These are phyloP conservation scores for Eupithecia subumbrata DNA, from an alignment of 2,888 invertebrate species.

Conservation along the genomic window DNA sequence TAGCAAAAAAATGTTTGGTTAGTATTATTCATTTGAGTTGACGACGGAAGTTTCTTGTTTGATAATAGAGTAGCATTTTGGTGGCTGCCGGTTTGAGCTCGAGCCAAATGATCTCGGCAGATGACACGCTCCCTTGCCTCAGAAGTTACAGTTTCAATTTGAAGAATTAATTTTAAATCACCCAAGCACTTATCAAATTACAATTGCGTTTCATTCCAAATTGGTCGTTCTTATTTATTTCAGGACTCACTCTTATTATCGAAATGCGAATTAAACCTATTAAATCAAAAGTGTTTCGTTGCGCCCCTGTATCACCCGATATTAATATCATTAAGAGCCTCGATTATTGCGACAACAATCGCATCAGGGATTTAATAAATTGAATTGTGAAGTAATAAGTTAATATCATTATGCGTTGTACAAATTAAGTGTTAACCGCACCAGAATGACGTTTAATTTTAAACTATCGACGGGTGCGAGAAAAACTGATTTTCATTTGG, in stretches of 20 bases:
- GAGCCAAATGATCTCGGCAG: conserved; percentile 55
- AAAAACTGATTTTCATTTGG: conserved; percentile 77
- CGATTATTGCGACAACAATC: conserved; percentile 75
- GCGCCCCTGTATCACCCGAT: conserved; percentile 59
- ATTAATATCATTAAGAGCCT: conserved; percentile 78
- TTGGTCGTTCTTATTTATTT: conserved; percentile 33
- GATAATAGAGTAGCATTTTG: conserved; percentile 36
- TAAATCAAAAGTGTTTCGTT: conserved; percentile 56
- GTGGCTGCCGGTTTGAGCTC: conserved; percentile 49
- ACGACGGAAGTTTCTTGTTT: conserved; percentile 43
- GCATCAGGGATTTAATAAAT: conserved; percentile 76
- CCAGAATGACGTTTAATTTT: conserved; percentile 81
- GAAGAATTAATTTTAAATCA: conserved; percentile 12
- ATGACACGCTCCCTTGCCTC: conserved; percentile 12
- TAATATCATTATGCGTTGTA: conserved; percentile 71
- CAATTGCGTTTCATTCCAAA: conserved; percentile 17
- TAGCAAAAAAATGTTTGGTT: neutral
- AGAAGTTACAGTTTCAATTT: conserved; percentile 16
- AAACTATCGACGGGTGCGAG: conserved; percentile 75
- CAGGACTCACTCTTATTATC: conserved; percentile 44
- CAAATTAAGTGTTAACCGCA: conserved; percentile 81
- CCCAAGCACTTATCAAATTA: conserved; percentile 21
- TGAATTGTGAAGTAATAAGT: conserved; percentile 73
- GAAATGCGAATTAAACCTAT: conserved; percentile 47
- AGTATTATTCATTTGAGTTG: neutral